Evolutionary conservation across 2,113 vertebrate species (phyloP), one percentile per base, ranked within the genome.

Genomic region (Thalassoma bifasciatum): DNA sequence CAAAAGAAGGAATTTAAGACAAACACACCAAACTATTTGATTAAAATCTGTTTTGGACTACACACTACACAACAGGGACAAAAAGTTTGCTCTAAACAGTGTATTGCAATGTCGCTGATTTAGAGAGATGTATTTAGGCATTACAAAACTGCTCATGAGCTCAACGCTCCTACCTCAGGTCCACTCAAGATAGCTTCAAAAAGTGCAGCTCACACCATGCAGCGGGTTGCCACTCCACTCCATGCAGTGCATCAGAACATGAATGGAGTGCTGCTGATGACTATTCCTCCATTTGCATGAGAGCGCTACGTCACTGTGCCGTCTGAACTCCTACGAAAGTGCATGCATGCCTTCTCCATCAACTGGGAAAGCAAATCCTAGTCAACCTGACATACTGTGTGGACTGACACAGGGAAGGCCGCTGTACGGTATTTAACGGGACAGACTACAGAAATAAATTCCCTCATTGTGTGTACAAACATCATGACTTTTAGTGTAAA

Each of bases 201-300:
- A 70, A 73, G 47, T 79, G 64, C 26, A 71, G 58, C 30, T 88
- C 77, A 91, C 73, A 86, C 77, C 90, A 93, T 93, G 90, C 89
- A 79, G 57, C 56, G 42, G 57, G 67, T 64, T 77, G 52, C 60
- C 81, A 90, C 67, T 82, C 47, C 66, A 85, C 59, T 77, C 60
- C 85, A 90, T 90, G 88, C 86, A 73, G 67, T 69, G 34, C 63
- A 37, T 79, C 72, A 19, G 40, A 56, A 67, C 44, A 75, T 69
- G 64, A 83, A 63, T 50, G 36, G 7, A 51, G 22, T 0, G 30
- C 47, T 75, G 13, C 37, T 67, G 38, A 72, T 70, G 62, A 59
- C 49, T n/a, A 46, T 81, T 61, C 50, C 36, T 51, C 62, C 40
- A 61, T 19, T 42, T 65, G 54, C 0, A 62, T 47, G 23, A 61